phyloP scores from a whole-genome alignment of 1,140 invertebrate species.

The Campoletis sonorensis region DNA sequence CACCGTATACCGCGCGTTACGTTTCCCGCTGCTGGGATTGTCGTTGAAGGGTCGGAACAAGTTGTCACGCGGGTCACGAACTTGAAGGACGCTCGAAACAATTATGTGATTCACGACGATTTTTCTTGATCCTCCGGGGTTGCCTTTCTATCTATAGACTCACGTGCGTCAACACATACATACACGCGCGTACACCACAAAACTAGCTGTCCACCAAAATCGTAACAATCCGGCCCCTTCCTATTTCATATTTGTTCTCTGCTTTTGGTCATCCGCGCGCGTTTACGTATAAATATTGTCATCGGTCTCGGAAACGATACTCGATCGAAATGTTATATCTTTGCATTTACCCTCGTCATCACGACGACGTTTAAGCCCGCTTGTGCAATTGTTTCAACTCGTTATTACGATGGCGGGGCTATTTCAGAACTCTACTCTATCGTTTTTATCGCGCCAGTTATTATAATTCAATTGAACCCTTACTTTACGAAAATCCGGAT shows the following conservation, averaged over 20 bases:
- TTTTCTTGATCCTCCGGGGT: slow-evolving; percentile 49
- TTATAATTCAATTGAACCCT: no score
- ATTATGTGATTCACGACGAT: slow-evolving; percentile 62
- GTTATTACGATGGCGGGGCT: no score
- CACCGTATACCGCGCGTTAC: no score
- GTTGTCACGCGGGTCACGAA: slow-evolving; percentile 44
- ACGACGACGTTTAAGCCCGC: no score
- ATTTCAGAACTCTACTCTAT: no score
- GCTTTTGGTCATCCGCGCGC: no score
- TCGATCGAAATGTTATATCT: background rate
- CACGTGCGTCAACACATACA: background rate
- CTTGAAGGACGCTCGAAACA: slow-evolving; percentile 52
- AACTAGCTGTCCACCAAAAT: slow-evolving; percentile 40
- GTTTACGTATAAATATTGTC: slow-evolving; percentile 4
- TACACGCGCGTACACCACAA: background rate
- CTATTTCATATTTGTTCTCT: background rate
- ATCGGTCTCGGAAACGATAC: background rate
- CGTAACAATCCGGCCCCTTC: background rate
- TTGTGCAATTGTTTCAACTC: background rate
- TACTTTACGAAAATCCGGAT: no score
- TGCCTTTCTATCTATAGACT: background rate
- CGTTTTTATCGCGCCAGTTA: no score
- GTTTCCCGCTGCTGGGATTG: slow-evolving; percentile 39
- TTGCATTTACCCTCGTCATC: background rate
- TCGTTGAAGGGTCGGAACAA: slow-evolving; percentile 46